Conservation (phyloP, 2,113 vertebrate genomes). For the Crotophaga sulcirostris region DNA sequence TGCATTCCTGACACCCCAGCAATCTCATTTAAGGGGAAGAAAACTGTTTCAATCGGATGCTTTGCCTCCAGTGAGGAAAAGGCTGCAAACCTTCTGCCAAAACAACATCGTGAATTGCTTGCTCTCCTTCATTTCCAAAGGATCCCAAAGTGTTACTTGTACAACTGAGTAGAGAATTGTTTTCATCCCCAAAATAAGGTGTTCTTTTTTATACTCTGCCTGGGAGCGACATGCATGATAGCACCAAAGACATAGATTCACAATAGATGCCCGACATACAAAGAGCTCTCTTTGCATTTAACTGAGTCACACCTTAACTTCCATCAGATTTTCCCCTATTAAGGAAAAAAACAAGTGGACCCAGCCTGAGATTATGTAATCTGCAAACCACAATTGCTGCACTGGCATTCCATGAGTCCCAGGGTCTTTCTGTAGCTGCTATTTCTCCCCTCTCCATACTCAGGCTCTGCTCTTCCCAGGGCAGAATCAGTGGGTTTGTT, state of each 20-base stretch:
- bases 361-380: rapidly evolving
- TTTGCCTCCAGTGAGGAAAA: neutral
- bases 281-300: neutral
- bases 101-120: rapidly evolving
- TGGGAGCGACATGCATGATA: rapidly evolving
- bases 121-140: neutral
- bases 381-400: rapidly evolving
- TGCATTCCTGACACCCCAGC: neutral
- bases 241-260: neutral
- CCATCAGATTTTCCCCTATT: neutral
- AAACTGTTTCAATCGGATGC: no score
- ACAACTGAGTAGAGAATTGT: neutral
- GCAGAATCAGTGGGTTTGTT: neutral
- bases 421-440: no score
- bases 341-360: rapidly evolving
- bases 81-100: neutral
- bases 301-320: neutral
- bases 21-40: neutral
- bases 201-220: neutral
- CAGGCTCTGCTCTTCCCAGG: neutral
- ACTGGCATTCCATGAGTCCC: rapidly evolving
- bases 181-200: neutral
- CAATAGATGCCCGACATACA: neutral
- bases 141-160: neutral
- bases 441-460: neutral